phyloP scores from a whole-genome alignment of 2,888 invertebrate genomes.

The Caenorhabditis sp. region DNA sequence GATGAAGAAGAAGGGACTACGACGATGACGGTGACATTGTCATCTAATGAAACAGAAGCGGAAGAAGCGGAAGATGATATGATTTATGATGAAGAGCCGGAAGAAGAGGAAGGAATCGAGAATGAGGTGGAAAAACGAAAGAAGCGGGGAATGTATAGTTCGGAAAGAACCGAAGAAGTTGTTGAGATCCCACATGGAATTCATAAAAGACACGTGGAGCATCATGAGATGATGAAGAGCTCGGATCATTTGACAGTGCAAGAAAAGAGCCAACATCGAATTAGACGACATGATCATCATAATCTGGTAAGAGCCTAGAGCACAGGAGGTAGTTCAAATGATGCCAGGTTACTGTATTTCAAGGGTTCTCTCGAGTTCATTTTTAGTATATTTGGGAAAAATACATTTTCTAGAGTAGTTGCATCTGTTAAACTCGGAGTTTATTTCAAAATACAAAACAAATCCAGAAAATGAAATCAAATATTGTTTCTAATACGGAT shows the following conservation, averaged over 20 bases:
- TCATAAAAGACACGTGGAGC: slow-evolving; percentile 23
- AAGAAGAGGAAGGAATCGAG: slow-evolving; percentile 18
- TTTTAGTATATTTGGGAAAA: too few relatives aligned
- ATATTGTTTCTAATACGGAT: too few relatives aligned
- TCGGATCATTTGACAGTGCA: too few relatives aligned
- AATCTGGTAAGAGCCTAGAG: not conserved
- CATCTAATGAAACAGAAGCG: slow-evolving; percentile 11
- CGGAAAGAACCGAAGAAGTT: slow-evolving; percentile 30
- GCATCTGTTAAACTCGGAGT: too few relatives aligned
- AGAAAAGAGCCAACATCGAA: too few relatives aligned
- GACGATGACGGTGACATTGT: slow-evolving; percentile 9
- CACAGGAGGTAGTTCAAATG: not conserved
- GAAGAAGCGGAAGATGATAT: slow-evolving; percentile 25
- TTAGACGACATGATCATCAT: slow-evolving; percentile 4
- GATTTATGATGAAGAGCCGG: slow-evolving; percentile 11
- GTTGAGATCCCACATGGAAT: slow-evolving; percentile 20
- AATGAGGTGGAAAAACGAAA: slow-evolving; percentile 10
- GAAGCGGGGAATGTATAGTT: slow-evolving; percentile 32
- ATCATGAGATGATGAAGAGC: slow-evolving; percentile 5
- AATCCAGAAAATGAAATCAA: too few relatives aligned
- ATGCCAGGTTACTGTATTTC: not conserved
- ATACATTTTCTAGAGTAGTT: too few relatives aligned
- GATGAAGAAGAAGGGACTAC: slow-evolving; percentile 17
- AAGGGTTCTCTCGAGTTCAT: too few relatives aligned
- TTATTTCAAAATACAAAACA: too few relatives aligned